Evolutionary conservation across 2,113 vertebrate genomes (phyloP).

Genomic region (Megaceryle maxima): DNA sequence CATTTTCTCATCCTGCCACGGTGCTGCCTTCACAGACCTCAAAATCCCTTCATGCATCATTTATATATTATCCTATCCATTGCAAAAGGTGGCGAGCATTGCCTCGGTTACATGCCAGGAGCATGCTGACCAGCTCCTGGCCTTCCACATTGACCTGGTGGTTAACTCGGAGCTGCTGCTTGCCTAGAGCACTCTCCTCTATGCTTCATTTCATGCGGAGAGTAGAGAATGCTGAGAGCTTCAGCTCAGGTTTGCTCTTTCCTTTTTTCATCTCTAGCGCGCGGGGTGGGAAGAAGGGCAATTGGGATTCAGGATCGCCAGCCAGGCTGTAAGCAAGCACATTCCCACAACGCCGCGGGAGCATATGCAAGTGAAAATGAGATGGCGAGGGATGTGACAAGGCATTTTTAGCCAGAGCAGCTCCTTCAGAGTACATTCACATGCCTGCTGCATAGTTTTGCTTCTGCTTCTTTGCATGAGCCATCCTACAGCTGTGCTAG

Average conservation of each 20-base stretch:
- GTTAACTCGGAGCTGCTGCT: constrained; percentile 4
- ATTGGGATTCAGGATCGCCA: background rate
- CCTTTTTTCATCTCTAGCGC: background rate
- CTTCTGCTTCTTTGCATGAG: background rate
- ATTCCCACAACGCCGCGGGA: background rate
- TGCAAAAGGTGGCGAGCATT: background rate
- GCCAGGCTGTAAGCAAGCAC: background rate
- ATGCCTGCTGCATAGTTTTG: background rate
- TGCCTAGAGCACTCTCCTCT: constrained; percentile 4
- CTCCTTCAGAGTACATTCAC: background rate
- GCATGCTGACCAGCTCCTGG: background rate
- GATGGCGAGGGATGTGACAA: background rate
- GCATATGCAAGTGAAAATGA: constrained; percentile 8
- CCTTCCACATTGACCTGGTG: background rate
- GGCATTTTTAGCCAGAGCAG: background rate
- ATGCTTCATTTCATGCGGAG: background rate
- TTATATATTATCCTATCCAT: constrained; percentile 22
- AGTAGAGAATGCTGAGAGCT: background rate
- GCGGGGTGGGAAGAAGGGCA: background rate
- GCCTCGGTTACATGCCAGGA: background rate
- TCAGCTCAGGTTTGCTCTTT: background rate
- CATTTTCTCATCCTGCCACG: background rate
- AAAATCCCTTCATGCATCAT: background rate
- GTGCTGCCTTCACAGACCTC: background rate
- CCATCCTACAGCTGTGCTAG: background rate